Percentiles rank a stretch among this genome's conserved stretches.
Evolutionary conservation across 2,888 invertebrate species (phyloP).

Genomic region (Protodeltote pygarga): DNA sequence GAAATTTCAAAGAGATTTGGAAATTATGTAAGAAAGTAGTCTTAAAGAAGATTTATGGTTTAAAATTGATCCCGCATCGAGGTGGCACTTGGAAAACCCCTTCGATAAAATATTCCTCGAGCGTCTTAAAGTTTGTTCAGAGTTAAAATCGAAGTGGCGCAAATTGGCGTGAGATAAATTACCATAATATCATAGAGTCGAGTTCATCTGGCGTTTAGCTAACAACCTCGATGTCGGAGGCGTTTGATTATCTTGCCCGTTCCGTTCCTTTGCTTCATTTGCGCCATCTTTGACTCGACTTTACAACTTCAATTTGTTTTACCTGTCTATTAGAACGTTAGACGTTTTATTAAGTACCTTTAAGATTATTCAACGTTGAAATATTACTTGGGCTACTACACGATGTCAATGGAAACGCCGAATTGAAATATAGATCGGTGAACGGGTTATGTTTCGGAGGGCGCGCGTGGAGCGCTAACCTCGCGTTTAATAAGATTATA

Average conservation of each 20-base stretch:
- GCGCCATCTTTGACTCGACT: conserved; percentile 58
- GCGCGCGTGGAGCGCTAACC: conserved; percentile 87
- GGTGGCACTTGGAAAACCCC: conserved; percentile 56
- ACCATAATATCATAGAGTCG: conserved; percentile 80
- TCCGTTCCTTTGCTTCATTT: conserved; percentile 81
- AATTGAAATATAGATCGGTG: conserved; percentile 75
- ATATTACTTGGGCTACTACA: conserved; percentile 41
- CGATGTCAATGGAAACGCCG: conserved; percentile 63
- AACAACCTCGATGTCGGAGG: conserved; percentile 69
- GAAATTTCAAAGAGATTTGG: conserved; percentile 55
- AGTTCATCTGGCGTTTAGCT: conserved; percentile 85
- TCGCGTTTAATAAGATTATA: conserved; percentile 92
- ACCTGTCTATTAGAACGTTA: conserved; percentile 22
- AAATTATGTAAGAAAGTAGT: conserved; percentile 53
- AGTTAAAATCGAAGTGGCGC: conserved; percentile 75
- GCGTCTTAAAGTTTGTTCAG: conserved; percentile 72
- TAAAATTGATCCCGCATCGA: conserved; percentile 63
- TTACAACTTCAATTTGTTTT: conserved; percentile 62
- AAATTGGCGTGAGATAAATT: conserved; percentile 84
- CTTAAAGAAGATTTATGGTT: conserved; percentile 58
- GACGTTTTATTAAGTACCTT: conserved; percentile 21
- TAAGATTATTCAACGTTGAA: conserved; percentile 2
- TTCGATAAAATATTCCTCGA: conserved; percentile 64
- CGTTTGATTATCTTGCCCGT: conserved; percentile 81
- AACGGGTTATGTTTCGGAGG: conserved; percentile 71